A percentile compares a stretch with the other conserved stretches of the same genome.
These are phyloP conservation scores for Brachystomella parvula DNA, from an alignment of 1,140 invertebrate genomes.

Conservation along the genomic window DNA sequence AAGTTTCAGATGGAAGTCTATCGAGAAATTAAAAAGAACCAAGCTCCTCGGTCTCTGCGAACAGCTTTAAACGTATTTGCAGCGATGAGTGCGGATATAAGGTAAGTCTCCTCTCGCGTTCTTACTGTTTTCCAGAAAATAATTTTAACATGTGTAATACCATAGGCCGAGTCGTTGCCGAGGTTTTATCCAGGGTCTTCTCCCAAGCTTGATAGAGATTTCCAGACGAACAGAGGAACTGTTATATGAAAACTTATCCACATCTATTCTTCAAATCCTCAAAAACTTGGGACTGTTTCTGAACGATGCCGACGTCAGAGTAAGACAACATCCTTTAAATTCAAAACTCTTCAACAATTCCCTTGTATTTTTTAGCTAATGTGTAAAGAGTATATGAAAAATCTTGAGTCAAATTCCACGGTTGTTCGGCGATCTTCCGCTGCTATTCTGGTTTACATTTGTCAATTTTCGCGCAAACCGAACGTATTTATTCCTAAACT, in stretches of 20 bases:
- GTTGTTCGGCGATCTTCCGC: constrained; percentile 57
- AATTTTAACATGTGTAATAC: not conserved
- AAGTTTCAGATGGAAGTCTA: constrained; percentile 70
- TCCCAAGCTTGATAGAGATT: constrained; percentile 61
- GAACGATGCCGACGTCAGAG: constrained; percentile 64
- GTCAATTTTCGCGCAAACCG: constrained; percentile 56
- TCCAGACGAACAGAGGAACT: constrained; percentile 60
- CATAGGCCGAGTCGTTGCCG: constrained; percentile 62
- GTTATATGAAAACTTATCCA: constrained; percentile 62
- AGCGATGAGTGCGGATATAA: constrained; percentile 54
- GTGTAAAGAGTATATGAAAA: constrained; percentile 57
- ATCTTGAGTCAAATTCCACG: constrained; percentile 53
- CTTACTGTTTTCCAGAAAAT: not conserved
- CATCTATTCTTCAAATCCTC: constrained; percentile 60
- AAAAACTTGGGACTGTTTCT: constrained; percentile 62
- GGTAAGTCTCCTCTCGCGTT: constrained; percentile 22
- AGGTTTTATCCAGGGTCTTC: constrained; percentile 62
- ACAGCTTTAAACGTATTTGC: constrained; percentile 68
- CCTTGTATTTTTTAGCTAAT: constrained; percentile 47
- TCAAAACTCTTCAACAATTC: not conserved
- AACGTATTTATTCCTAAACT: constrained; percentile 54
- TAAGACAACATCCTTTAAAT: constrained; percentile 39
- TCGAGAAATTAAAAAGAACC: constrained; percentile 71
- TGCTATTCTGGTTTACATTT: constrained; percentile 55
- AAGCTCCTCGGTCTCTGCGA: constrained; percentile 56